Evolutionary conservation across 1,140 invertebrate genomes (phyloP).

Genomic region (Dinothrombium tinctorium): DNA sequence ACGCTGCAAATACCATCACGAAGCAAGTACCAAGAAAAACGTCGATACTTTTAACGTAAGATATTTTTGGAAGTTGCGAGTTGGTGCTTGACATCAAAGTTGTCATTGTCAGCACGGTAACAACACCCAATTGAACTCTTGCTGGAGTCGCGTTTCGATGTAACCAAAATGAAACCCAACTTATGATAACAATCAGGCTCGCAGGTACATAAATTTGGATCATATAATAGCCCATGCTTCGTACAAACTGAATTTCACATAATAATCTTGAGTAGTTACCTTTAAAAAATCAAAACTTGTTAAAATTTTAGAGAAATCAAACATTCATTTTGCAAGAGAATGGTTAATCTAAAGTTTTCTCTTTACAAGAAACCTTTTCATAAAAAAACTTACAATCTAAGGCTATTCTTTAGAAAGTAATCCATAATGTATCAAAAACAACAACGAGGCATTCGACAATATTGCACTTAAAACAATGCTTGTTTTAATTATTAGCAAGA

Average conservation of each 20-base stretch:
- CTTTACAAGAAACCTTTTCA: background rate
- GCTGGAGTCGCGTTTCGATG: constrained; percentile 21
- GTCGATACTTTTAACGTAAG: constrained; percentile 27
- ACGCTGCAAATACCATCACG: constrained; percentile 21
- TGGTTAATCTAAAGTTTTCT: no score
- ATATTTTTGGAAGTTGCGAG: constrained; percentile 27
- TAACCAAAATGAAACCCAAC: constrained; percentile 28
- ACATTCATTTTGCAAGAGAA: background rate
- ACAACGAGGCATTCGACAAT: no score
- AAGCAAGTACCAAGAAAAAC: constrained; percentile 26
- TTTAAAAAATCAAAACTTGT: constrained; percentile 12
- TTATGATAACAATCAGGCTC: constrained; percentile 26
- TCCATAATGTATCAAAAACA: no score
- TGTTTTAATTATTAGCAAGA: no score
- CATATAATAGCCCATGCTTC: constrained; percentile 29
- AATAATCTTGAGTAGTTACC: constrained; percentile 27
- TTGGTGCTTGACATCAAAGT: constrained; percentile 30
- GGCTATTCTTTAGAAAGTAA: background rate
- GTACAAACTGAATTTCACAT: constrained; percentile 23
- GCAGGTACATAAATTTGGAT: constrained; percentile 31
- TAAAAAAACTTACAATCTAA: background rate
- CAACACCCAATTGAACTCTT: constrained; percentile 27
- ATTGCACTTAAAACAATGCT: no score
- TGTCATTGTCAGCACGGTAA: constrained; percentile 29
- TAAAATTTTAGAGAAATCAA: background rate